Conservation (phyloP, 2,113 vertebrate species). For the Phylloscopus trochilus region DNA sequence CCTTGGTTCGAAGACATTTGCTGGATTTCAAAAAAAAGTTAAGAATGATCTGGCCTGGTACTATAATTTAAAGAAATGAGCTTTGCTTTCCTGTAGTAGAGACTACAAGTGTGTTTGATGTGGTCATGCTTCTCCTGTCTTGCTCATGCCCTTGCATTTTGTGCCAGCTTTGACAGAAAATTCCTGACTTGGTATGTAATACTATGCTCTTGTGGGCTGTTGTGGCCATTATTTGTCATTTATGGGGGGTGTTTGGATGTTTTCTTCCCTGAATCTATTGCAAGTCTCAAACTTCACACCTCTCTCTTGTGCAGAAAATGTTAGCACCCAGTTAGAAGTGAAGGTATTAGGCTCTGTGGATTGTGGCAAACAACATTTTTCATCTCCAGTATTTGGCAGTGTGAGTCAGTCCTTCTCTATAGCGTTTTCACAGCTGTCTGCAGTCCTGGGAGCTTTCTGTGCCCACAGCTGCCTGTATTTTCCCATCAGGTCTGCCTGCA, state of each 20-base stretch:
- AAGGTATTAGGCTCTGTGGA: not conserved
- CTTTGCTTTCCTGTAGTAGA: not conserved
- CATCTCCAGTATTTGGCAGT: rapidly evolving
- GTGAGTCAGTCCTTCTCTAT: not conserved
- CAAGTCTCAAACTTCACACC: not conserved
- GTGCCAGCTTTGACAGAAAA: not conserved
- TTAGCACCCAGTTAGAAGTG: not conserved
- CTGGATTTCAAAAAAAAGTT: not conserved
- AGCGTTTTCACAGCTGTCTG: not conserved
- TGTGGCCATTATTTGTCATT: not conserved
- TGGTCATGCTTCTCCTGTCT: not conserved
- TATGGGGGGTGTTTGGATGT: not conserved
- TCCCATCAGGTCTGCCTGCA: not conserved
- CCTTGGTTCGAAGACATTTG: not conserved
- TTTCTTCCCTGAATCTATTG: not conserved
- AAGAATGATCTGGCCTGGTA: not conserved
- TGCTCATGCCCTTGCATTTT: not conserved
- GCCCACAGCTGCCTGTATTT: not conserved
- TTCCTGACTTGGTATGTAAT: not conserved
- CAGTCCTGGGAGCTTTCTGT: not conserved
- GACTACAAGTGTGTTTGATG: not conserved
- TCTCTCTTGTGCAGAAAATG: not conserved
- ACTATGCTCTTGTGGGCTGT: not conserved
- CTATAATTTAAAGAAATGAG: not conserved
- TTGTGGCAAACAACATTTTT: not conserved